Evolutionary conservation across 1,140 invertebrate genomes (phyloP), one percentile per base, ranked within the genome.

Genomic region (Heliothis virescens): DNA sequence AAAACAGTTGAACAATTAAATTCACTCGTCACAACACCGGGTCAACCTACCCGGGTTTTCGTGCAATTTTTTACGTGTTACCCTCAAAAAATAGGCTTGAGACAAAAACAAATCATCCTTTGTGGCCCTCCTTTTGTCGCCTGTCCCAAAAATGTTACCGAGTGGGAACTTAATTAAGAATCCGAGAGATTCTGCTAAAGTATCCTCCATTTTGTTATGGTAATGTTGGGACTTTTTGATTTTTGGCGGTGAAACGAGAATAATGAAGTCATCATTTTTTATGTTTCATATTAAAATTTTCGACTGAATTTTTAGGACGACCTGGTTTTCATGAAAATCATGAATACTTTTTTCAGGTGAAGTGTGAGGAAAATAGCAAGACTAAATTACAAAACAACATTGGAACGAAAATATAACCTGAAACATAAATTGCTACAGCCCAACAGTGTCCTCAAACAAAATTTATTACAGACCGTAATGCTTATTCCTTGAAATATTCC

Each of bases 51-150:
- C 55, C 67, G 16, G 55, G 67, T 59, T 57, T 18, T 69, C 60
- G 47, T 60, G 57, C 75, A 74, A 69, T 83, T 75, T 83, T 83
- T 83, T 82, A 81, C 65, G 75, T 80, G 71, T 60, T 48, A 48
- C 72, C 12, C 53, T 34, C 72, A 83, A 83, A 79, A 72, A 81
- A 79, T 69, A 78, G 50, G 65, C 67, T 69, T 50, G 50, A 48
- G 55, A 82, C 76, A 65, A 81, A 83, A 83, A 83, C 82, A 83
- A 83, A 83, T 83, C 76, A 69, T 74, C 73, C 75, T 69, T 78
- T 79, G 79, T 76, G 52, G 52, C 59, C 52, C 69, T 55, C 50
- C 82, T 81, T 81, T 79, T 83, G 76, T 79, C 69, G 75, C 26
- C 26, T 69, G 79, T 67, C 59, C 50, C 69, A 18, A 74, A 80